These are phyloP conservation scores for Silurus glanis DNA, from an alignment of 2,113 vertebrate species.

Conservation along the genomic window DNA sequence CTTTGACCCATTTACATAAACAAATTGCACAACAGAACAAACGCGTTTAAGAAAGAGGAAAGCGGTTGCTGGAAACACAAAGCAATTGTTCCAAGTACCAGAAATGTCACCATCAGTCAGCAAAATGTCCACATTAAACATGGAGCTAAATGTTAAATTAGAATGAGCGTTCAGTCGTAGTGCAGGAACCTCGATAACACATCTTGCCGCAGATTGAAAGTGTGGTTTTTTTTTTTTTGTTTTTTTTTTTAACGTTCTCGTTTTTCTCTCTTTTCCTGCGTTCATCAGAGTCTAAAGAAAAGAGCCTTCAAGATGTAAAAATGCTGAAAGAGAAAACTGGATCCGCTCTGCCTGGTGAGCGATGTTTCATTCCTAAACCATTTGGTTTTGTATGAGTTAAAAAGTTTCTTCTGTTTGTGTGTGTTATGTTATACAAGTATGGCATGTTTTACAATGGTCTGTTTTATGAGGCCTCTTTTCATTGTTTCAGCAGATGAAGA, in stretches of 20 bases:
- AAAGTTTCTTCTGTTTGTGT: not conserved
- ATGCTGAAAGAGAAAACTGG: slow-evolving; percentile 66
- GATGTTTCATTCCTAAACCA: not conserved
- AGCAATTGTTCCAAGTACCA: not conserved
- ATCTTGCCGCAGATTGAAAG: no score
- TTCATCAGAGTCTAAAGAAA: slow-evolving; percentile 58
- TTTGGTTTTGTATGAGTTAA: not conserved
- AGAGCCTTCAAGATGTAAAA: slow-evolving; percentile 67
- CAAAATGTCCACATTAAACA: not conserved
- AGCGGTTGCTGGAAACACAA: not conserved
- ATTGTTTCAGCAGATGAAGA: slow-evolving; percentile 79
- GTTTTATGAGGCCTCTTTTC: not conserved
- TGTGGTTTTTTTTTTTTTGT: not conserved
- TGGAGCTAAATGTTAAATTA: no score
- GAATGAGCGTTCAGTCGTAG: not conserved
- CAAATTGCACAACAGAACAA: not conserved
- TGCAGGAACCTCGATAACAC: not conserved
- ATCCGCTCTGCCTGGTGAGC: slow-evolving; percentile 75
- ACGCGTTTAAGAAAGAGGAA: not conserved
- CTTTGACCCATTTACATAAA: no score
- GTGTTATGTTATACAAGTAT: not conserved
- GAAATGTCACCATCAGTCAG: not conserved
- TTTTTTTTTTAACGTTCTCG: not conserved
- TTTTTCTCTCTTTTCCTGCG: slow-evolving; percentile 33
- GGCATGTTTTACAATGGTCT: no score